Evolutionary conservation across 92 coral and sea anemone genomes (phyloP).

Genomic region (Phenganax subtilis): DNA sequence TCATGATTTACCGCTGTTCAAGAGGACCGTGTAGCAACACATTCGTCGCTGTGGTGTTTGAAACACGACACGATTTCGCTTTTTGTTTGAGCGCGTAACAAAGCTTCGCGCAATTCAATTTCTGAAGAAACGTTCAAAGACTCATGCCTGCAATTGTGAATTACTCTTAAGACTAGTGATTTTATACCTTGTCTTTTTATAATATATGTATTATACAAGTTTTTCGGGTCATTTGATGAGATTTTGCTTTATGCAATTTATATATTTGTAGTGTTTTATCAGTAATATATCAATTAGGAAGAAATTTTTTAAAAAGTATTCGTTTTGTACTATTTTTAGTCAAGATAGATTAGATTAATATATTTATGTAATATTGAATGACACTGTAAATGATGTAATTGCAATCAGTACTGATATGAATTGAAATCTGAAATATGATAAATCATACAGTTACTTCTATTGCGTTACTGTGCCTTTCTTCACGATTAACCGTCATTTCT

Average conservation of each 20-base stretch:
- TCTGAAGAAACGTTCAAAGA: too few relatives aligned
- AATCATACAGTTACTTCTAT: too few relatives aligned
- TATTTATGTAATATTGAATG: slow-evolving; percentile 12
- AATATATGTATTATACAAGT: not conserved
- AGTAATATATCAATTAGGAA: not conserved
- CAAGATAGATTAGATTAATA: slow-evolving; percentile 1
- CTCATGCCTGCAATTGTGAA: too few relatives aligned
- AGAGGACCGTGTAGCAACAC: too few relatives aligned
- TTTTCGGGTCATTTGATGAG: not conserved
- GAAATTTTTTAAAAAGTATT: not conserved
- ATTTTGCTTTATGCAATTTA: not conserved
- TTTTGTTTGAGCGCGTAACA: too few relatives aligned
- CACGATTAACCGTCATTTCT: too few relatives aligned
- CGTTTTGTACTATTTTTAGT: slow-evolving; percentile 17
- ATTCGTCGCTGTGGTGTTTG: too few relatives aligned
- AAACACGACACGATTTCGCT: too few relatives aligned
- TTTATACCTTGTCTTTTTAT: not conserved
- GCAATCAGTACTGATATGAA: not conserved
- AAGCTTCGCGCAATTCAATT: too few relatives aligned
- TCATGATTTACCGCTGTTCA: too few relatives aligned
- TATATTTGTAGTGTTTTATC: not conserved
- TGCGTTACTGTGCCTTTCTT: too few relatives aligned
- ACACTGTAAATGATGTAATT: not conserved
- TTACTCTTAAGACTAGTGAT: too few relatives aligned
- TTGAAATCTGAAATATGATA: not conserved